phyloP scores from a whole-genome alignment of 2,888 invertebrate genomes.

The Drosophila birchii region DNA sequence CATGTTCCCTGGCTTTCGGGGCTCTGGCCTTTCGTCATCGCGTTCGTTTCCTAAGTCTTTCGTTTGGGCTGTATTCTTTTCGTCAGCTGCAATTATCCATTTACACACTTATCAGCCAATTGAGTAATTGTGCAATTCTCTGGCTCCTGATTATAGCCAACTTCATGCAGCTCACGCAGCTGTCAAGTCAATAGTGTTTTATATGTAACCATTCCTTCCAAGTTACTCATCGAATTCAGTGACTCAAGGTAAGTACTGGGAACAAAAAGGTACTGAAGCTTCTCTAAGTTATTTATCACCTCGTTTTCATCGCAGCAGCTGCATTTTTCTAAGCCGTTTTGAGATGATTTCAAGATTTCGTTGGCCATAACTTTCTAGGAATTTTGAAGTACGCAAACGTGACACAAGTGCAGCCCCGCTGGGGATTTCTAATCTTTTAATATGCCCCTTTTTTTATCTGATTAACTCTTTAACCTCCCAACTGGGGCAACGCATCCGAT shows the following conservation, averaged over 20 bases:
- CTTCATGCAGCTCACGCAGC: constrained; percentile 71
- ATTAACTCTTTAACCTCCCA: constrained; percentile 20
- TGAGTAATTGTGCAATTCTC: constrained; percentile 54
- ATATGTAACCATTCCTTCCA: neutral
- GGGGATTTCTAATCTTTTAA: constrained; percentile 69
- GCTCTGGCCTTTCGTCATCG: constrained; percentile 55
- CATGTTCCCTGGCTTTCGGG: constrained; percentile 37
- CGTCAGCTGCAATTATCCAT: constrained; percentile 59
- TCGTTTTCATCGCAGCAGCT: constrained; percentile 48
- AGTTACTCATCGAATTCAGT: constrained; percentile 57
- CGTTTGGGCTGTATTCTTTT: constrained; percentile 58
- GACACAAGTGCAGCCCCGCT: constrained; percentile 49
- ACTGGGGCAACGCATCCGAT: constrained; percentile 46
- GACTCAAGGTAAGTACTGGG: constrained; percentile 54
- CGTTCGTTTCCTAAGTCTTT: constrained; percentile 77
- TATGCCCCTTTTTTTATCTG: constrained; percentile 56
- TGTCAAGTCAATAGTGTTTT: constrained; percentile 26
- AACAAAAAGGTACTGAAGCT: constrained; percentile 40
- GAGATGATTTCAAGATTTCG: constrained; percentile 48
- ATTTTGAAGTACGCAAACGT: constrained; percentile 66
- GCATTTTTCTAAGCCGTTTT: constrained; percentile 37
- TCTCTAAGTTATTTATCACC: constrained; percentile 47
- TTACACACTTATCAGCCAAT: constrained; percentile 56
- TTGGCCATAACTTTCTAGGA: constrained; percentile 67
- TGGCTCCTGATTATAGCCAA: constrained; percentile 51